Conservation (phyloP, 2,113 vertebrate species). For the Platichthys stellatus region DNA sequence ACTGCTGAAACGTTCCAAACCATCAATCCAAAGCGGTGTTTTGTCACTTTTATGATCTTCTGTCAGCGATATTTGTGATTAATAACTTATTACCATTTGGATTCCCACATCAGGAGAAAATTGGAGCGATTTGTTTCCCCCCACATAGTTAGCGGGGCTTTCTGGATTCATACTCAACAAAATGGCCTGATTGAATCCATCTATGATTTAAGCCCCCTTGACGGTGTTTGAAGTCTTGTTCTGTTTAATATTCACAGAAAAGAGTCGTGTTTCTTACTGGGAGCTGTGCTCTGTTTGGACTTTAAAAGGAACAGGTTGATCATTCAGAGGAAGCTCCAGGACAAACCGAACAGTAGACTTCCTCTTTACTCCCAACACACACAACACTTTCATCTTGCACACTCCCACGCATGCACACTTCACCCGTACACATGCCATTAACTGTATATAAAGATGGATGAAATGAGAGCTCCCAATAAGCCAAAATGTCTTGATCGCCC, state of each 20-base stretch:
- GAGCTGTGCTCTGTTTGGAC: slow-evolving; percentile 55
- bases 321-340: slow-evolving; percentile 37
- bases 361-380: slow-evolving; percentile 5
- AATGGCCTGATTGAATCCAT: slow-evolving; percentile 76
- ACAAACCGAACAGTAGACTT: slow-evolving; percentile 29
- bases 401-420: background rate
- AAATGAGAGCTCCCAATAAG: background rate
- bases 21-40: slow-evolving; percentile 39
- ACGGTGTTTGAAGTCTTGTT: slow-evolving; percentile 72
- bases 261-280: slow-evolving; percentile 37
- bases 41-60: slow-evolving; percentile 52
- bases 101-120: slow-evolving; percentile 63
- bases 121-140: slow-evolving; percentile 64
- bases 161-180: slow-evolving; percentile 71
- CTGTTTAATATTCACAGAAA: slow-evolving; percentile 73
- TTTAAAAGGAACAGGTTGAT: slow-evolving; percentile 51
- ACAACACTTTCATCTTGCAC: background rate
- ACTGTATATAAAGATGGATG: background rate
- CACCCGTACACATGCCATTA: background rate
- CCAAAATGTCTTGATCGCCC: too few relatives aligned
- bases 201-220: slow-evolving; percentile 70
- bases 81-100: slow-evolving; percentile 72
- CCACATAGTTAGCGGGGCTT: slow-evolving; percentile 62
- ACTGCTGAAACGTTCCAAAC: slow-evolving; percentile 19
- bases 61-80: slow-evolving; percentile 47